Evolutionary conservation across 2,797 vertebrate species (phyloP).

Genomic region (Rhinichthys osculus): DNA sequence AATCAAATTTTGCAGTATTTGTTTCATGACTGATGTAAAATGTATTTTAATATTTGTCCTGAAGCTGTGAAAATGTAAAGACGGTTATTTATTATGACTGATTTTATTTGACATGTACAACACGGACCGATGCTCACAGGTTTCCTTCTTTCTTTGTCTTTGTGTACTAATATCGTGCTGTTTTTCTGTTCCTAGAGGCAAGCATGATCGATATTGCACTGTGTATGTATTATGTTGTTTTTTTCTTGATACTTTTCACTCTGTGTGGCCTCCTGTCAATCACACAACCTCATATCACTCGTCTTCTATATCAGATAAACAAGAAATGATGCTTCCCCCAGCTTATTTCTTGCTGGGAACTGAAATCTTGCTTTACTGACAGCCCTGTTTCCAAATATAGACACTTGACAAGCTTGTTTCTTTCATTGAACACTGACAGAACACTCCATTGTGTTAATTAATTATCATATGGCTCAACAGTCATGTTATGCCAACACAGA

Average conservation of each 20-base stretch:
- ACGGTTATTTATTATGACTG: too few relatives aligned
- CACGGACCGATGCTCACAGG: too few relatives aligned
- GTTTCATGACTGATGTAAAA: neutral
- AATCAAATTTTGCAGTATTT: neutral
- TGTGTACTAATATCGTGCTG: too few relatives aligned
- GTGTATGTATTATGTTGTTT: neutral
- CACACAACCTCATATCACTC: neutral
- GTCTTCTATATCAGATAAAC: neutral
- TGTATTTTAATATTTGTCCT: neutral
- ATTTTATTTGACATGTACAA: too few relatives aligned
- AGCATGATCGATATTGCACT: neutral
- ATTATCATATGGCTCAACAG: constrained; percentile 26
- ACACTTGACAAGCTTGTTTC: neutral
- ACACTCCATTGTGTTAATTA: constrained; percentile 20
- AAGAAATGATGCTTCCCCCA: neutral
- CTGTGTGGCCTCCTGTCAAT: neutral
- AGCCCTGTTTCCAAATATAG: neutral
- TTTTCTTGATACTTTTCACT: neutral
- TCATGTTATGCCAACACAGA: constrained; percentile 5
- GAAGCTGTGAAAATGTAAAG: neutral
- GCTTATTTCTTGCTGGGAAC: neutral
- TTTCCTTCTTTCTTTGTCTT: too few relatives aligned
- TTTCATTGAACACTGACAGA: constrained; percentile 11
- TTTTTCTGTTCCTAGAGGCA: neutral
- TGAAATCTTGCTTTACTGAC: neutral